A percentile compares a stretch with the other conserved stretches of the same genome.
These are phyloP conservation scores for fruit fly (Drosophila melanogaster) DNA, from an alignment of 1,140 invertebrate species.

Conservation along the genomic window Release_6_plus_ISO1_MT NT_037436.4:6179001-6179500, in stretches of 20 bases:
- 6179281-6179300: conserved; percentile 67
- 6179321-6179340: conserved; percentile 59
- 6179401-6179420: conserved; percentile 65
- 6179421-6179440: conserved; percentile 72
- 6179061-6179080: conserved; percentile 67
- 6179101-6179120: conserved; percentile 63
- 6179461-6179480: conserved; percentile 72
- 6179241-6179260: conserved; percentile 74
- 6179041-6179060: conserved; percentile 22
- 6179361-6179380: conserved; percentile 76
- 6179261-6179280: conserved; percentile 70
- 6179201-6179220: conserved; percentile 67
- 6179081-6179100: conserved; percentile 56
- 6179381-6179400: conserved; percentile 73
- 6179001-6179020: conserved; percentile 1
- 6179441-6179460: conserved; percentile 74
- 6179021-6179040: conserved; percentile 1
- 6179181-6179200: conserved; percentile 77
- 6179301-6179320: conserved; percentile 74
- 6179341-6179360: conserved; percentile 64
- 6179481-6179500: conserved; percentile 76
- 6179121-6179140: conserved; percentile 74
- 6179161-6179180: conserved; percentile 61
- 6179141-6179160: conserved; percentile 72
- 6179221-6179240: conserved; percentile 59